These are phyloP conservation scores for Paraplagusia blochii DNA, from an alignment of 2,113 vertebrate species.

Conservation along the genomic window DNA sequence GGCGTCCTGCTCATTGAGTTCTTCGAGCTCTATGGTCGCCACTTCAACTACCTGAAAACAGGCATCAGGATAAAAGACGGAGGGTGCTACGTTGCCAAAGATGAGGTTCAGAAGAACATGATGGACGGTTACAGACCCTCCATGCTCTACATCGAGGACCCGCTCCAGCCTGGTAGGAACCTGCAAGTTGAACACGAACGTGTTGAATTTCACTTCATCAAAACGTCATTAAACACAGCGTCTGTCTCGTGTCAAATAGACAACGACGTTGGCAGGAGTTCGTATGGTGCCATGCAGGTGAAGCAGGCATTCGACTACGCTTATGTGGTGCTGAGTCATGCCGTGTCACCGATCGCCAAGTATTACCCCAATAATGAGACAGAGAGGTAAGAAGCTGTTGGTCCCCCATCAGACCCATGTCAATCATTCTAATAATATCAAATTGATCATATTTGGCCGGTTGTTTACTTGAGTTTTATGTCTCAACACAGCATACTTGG, in stretches of 20 bases:
- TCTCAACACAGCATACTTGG: constrained; percentile 84
- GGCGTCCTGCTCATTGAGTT: constrained; percentile 98
- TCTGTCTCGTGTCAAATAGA: constrained; percentile 66
- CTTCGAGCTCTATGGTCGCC: constrained; percentile 96
- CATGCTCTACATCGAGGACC: constrained; percentile 98
- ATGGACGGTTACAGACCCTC: constrained; percentile 95
- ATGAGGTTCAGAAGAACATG: constrained; percentile 96
- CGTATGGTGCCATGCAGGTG: constrained; percentile 99
- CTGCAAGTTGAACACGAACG: not conserved
- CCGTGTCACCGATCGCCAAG: constrained; percentile 93
- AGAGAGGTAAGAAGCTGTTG: constrained; percentile 84
- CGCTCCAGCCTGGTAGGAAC: constrained; percentile 88
- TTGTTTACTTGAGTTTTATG: not conserved
- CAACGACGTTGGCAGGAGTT: constrained; percentile 96
- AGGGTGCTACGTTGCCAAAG: constrained; percentile 96
- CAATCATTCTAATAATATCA: too few species aligned
- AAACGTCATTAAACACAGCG: not conserved
- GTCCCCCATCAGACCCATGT: not conserved
- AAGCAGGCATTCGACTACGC: constrained; percentile 99
- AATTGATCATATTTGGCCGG: not conserved
- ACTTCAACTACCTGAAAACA: constrained; percentile 99
- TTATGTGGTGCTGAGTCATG: constrained; percentile 91
- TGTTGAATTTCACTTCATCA: not conserved
- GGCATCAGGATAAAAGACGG: constrained; percentile 98
- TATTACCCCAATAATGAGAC: constrained; percentile 93